These are phyloP conservation scores for Ophioninae sp. DNA, from an alignment of 2,888 invertebrate genomes.

Conservation along the genomic window DNA sequence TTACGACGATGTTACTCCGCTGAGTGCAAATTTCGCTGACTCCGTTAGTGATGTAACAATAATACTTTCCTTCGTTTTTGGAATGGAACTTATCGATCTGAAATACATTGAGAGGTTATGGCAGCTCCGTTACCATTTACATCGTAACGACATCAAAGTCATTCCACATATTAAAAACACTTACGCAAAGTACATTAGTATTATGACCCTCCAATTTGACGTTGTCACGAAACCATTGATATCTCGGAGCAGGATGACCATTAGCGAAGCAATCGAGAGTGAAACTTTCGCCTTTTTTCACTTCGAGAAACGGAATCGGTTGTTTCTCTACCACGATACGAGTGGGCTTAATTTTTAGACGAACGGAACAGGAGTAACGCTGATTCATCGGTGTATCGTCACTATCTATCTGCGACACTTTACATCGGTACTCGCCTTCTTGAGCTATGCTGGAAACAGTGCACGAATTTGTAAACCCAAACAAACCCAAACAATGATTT, in stretches of 20 bases:
- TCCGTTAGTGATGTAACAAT: conserved; percentile 72
- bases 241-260: conserved; percentile 70
- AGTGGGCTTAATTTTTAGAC: conserved; percentile 67
- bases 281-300: conserved; percentile 68
- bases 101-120: conserved; percentile 4
- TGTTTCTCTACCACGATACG: conserved; percentile 70
- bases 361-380: conserved; percentile 65
- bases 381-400: conserved; percentile 64
- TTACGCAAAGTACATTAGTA: conserved; percentile 68
- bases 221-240: conserved; percentile 75
- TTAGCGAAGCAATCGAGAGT: conserved; percentile 69
- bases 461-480: neutral
- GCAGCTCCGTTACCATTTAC: neutral
- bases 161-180: neutral
- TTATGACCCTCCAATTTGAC: conserved; percentile 66
- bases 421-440: conserved; percentile 73
- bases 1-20: conserved; percentile 70
- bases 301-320: conserved; percentile 68
- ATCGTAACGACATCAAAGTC: neutral
- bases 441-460: conserved; percentile 64
- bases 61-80: conserved; percentile 75
- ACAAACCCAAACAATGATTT: neutral
- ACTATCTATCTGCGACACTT: conserved; percentile 67
- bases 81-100: conserved; percentile 64
- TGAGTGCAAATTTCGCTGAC: conserved; percentile 71